These are phyloP conservation scores for Cepaea nemoralis DNA, from an alignment of 1,140 invertebrate species.

Conservation along the genomic window DNA sequence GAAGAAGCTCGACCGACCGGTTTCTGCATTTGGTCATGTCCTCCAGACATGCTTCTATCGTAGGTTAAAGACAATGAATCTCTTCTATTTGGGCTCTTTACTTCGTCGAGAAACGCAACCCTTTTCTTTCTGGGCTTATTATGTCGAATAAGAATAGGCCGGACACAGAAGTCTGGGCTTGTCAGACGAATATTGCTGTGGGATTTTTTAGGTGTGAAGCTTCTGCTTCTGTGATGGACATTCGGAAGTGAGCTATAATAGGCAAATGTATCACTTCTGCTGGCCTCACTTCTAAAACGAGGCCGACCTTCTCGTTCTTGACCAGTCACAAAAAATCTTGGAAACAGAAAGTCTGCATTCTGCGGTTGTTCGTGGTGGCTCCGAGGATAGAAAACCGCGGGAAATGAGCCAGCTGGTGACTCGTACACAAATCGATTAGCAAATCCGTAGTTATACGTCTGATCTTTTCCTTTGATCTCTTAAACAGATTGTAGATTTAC, in stretches of 20 bases:
- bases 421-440: neutral
- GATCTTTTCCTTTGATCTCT: neutral
- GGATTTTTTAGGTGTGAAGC: neutral
- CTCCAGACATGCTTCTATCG: slow-evolving; percentile 54
- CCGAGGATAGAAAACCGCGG: neutral
- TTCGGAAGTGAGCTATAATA: neutral
- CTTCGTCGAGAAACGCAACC: neutral
- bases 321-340: neutral
- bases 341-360: neutral
- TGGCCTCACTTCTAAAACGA: neutral
- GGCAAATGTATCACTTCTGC: too few relatives aligned
- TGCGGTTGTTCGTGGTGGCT: neutral
- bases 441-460: neutral
- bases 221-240: neutral
- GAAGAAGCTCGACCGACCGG: neutral
- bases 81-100: slow-evolving; percentile 37
- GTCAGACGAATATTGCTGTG: neutral
- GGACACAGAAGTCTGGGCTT: neutral
- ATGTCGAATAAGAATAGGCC: slow-evolving; percentile 1
- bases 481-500: neutral
- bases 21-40: neutral
- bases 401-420: neutral
- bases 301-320: slow-evolving; percentile 1
- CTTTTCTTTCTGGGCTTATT: neutral
- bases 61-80: slow-evolving; percentile 54